Percentiles rank a stretch among this genome's conserved stretches.
These are phyloP conservation scores for Malurus cyaneus DNA, from an alignment of 2,113 vertebrate species.

Conservation along the genomic window DNA sequence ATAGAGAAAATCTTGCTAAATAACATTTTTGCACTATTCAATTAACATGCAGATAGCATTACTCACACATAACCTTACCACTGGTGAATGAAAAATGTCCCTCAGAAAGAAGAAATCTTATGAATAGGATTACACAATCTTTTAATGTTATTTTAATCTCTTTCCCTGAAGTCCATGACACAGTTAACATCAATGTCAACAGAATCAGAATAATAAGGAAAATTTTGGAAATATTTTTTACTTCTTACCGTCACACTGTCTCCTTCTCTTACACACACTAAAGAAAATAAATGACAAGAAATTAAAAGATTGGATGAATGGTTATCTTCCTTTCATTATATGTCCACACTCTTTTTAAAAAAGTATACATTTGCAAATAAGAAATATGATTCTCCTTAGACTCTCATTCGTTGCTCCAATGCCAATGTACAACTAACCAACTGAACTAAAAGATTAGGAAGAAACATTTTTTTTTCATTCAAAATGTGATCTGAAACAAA, in stretches of 20 bases:
- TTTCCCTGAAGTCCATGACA: not conserved
- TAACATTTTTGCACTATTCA: not conserved
- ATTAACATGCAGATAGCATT: not conserved
- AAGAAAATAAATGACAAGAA: not conserved
- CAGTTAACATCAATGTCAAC: not conserved
- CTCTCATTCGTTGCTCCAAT: not conserved
- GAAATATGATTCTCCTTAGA: not conserved
- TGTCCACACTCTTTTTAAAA: not conserved
- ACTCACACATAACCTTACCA: not conserved
- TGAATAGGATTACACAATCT: not conserved
- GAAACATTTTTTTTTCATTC: not conserved
- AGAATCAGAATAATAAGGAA: not conserved
- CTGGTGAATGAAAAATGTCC: not conserved
- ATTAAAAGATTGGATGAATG: not conserved
- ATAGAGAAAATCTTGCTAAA: not conserved
- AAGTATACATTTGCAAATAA: not conserved
- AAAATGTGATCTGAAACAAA: not conserved
- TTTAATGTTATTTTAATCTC: not conserved
- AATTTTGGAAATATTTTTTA: not conserved
- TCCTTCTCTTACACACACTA: not conserved
- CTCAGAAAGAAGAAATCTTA: not conserved
- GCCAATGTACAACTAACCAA: not conserved
- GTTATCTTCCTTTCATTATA: not conserved
- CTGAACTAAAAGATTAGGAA: not conserved
- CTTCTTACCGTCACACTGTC: not conserved